Percentiles rank a stretch among this genome's conserved stretches.
Evolutionary conservation across 2,888 invertebrate genomes (phyloP).

Genomic region (Aquatica leii): DNA sequence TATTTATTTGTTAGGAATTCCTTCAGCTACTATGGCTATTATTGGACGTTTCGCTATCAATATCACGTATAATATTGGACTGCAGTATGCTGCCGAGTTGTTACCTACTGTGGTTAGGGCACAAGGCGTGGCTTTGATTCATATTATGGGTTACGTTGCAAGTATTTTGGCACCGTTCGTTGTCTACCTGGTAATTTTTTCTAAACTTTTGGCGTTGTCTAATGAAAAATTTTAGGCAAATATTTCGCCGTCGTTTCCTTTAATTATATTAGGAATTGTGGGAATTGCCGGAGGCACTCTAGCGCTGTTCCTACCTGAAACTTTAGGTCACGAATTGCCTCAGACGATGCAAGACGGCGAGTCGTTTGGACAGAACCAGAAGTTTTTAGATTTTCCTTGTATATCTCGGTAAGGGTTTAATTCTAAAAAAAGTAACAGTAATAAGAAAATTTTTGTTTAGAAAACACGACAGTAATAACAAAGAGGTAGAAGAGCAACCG

Average conservation of each 20-base stretch:
- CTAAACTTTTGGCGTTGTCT: too few relatives aligned
- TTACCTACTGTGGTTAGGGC: conserved; percentile 87
- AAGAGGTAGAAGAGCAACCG: conserved; percentile 48
- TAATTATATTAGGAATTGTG: conserved; percentile 79
- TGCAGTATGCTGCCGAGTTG: conserved; percentile 89
- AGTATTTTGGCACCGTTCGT: conserved; percentile 85
- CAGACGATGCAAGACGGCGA: conserved; percentile 88
- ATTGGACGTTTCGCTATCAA: conserved; percentile 86
- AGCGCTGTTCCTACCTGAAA: conserved; percentile 85
- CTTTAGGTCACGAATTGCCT: conserved; percentile 84
- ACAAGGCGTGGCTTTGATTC: conserved; percentile 85
- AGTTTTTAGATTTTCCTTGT: conserved; percentile 84
- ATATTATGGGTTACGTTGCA: conserved; percentile 88
- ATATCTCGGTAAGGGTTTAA: conserved; percentile 68
- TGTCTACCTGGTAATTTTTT: conserved; percentile 84
- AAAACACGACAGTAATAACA: conserved; percentile 36
- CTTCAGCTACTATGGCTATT: conserved; percentile 81
- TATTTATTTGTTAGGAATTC: conserved; percentile 65
- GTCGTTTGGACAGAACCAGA: conserved; percentile 81
- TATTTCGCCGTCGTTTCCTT: conserved; percentile 74
- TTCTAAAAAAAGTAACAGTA: too few relatives aligned
- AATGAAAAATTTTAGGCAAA: too few relatives aligned
- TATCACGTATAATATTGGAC: conserved; percentile 88
- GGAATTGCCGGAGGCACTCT: conserved; percentile 79
- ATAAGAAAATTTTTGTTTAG: too few relatives aligned